Evolutionary conservation across 2,888 invertebrate species (phyloP), one percentile per base, ranked within the genome.

Genomic region (Ypsolopha sequella): DNA sequence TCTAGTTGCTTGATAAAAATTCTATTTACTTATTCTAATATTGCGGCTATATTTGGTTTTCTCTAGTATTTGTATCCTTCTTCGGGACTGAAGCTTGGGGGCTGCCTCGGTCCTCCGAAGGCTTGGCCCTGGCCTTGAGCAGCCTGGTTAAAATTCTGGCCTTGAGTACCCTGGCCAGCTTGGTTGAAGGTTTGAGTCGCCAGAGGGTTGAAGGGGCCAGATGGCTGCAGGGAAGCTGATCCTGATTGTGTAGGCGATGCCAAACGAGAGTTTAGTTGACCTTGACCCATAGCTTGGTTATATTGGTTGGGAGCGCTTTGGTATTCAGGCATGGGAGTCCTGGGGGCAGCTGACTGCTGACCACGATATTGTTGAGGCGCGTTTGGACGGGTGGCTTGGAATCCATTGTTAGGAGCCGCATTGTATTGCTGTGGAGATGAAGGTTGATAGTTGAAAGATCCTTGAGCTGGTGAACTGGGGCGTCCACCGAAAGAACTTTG

Each of bases 1-100:
- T 66, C 59, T 62, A 24, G 24, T 24, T 41, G 44, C 36, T 3
- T 44, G 6, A 24, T 35, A 24, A 36, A 11, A 24, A 35, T 10
- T 7, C 6, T 46, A 43, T 55, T 54, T 53, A 39, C 39, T 56
- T 63, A 60, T 52, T 60, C 62, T 60, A 63, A 60, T 54, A 60
- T 64, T 68, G 66, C 55, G 54, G 56, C 9, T 33, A 59, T 61
- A 64, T 79, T 78, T 72, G 68, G 66, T 60, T 68, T 47, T 41
- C 24, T 24, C 24, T 70, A 85, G 64, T 86, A 86, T 56, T 77
- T 84, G 65, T 86, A 86, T 50, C 86, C 86, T 61, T 82, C 82
- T 55, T 82, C 73, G 44, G 74, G 63, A 57, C 67, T 78, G 65
- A 80, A 86, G 61, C 82, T 85, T 0, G 86, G 80, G 1, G 80